These are phyloP conservation scores for Harpalus rubripes DNA, from an alignment of 2,888 invertebrate genomes.

Conservation along the genomic window DNA sequence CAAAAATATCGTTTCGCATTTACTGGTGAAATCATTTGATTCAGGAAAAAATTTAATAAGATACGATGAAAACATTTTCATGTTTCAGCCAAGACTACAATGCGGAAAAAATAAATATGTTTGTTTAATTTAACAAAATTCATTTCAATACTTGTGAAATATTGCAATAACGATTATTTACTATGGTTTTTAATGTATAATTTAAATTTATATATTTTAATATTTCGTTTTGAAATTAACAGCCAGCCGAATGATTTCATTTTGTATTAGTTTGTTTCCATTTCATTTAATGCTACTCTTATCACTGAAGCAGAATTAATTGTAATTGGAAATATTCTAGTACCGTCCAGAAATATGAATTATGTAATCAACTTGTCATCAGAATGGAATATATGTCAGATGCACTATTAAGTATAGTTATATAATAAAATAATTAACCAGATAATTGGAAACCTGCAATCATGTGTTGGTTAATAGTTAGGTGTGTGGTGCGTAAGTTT, in stretches of 20 bases:
- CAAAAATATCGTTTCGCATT: constrained; percentile 22
- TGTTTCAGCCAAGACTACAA: neutral
- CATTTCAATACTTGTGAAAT: neutral
- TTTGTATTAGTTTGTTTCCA: constrained; percentile 21
- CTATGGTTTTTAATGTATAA: constrained; percentile 2
- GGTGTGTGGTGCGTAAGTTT: neutral
- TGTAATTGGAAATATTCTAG: constrained; percentile 11
- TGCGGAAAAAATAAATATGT: constrained; percentile 7
- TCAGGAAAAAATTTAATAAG: constrained; percentile 43
- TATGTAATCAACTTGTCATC: constrained; percentile 21
- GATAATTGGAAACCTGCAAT: constrained; percentile 6
- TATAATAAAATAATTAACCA: constrained; percentile 29
- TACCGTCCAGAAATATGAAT: neutral
- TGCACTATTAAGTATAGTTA: constrained; percentile 20
- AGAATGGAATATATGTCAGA: constrained; percentile 4
- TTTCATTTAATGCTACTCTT: neutral
- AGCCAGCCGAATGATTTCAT: constrained; percentile 18
- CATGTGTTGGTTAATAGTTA: neutral
- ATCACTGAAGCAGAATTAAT: neutral
- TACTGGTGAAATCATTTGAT: constrained; percentile 10
- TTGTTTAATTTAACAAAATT: constrained; percentile 12
- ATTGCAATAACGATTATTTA: neutral
- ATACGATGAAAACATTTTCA: constrained; percentile 28
- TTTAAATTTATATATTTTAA: constrained; percentile 22
- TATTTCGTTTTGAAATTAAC: constrained; percentile 27